Base-by-base conservation (phyloP, 2,888 invertebrate species). In the Neuroscelio doddi region DNA sequence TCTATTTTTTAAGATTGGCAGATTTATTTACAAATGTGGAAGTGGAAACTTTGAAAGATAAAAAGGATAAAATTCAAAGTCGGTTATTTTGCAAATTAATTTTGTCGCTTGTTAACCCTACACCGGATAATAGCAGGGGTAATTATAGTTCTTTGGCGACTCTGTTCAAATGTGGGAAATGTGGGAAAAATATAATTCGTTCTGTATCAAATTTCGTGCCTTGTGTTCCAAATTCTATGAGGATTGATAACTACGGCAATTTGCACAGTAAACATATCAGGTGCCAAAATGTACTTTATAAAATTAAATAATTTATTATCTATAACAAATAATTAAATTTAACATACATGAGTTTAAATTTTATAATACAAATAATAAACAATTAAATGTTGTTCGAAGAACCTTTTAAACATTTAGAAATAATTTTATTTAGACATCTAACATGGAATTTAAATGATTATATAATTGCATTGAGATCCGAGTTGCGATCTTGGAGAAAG, bases 21-120 rank as follows among this genome's bases (percentile, higher is more conserved):
- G 92, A 94, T 14, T 91, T 95, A 88, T 96, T 96, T 83, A 93
- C 93, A 0, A 96, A 96, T 81, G 87, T 90, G 0, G 96, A 97
- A 80, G 87, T 96, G 53, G 97, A 97, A 85, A 87, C 88, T 29
- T 88, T 97, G 32, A 89, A 91, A 64, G 97, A 97, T 79, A 91
- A 93, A 71, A 94, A 93, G 77, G 97, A 97, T 84, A 94, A 96
- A 80, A 91, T 96, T 10, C 93, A 93, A 75, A 93, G 94, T 1
- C 88, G 93, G 0, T 85, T 96, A 15, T 96, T 92, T 87, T 92
- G 93, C 70, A 94, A 95, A 86, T 87, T 95, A 76, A 93, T 95
- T 50, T 86, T 91, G 68, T 91, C 92, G 0, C 86, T 96, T 3
- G 91, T 90, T 3, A 93, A 94, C 79, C 88, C 90, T 0, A 91